Base-by-base conservation (phyloP, 2,797 vertebrate species). In the Atherinosoma microstoma region DNA sequence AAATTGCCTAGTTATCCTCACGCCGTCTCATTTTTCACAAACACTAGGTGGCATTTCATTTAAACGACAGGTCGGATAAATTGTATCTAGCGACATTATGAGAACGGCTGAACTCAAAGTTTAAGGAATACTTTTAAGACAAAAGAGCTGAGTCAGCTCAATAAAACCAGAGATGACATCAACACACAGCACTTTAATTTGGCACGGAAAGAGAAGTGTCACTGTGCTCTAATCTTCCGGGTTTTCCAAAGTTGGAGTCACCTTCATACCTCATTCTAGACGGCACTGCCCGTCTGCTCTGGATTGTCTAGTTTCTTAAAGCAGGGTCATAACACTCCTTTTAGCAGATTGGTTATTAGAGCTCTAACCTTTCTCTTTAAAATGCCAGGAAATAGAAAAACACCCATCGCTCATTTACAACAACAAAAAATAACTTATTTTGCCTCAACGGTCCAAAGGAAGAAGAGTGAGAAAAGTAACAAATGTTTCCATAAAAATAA, bases 171-270 rank as follows among this genome's bases (percentile, higher is more conserved):
- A 64, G 34, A 40, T 34, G 18, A 13, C 32, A 68, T 45, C 47
- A 68, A 69, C 24, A 57, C 16, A 0, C 60, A 22, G 42, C 13
- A 54, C 24, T 67, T 78, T 58, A 51, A 78, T 65, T 70, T 79
- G 57, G 58, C 61, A 64, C 32, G 24, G n/a, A 58, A 42, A 70
- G 29, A 30, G 47, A 64, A 70, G 56, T 42, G 30, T 68, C 65
- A 58, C 24, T 4, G 34, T 4, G 10, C 47, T 18, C 36, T 58
- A 60, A 76, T 76, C 42, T 22, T 59, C 40, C 47, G 49, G 73
- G 29, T 38, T 12, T 35, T 76, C 38, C 13, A 51, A 47, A 56
- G 45, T 7, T 20, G 29, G 57, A 58, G 58, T 78, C 67, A 75
- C 64, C 66, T 82, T 83, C 51, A 78, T 30, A 38, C 24, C 58